A percentile compares a stretch with the other conserved stretches of the same genome.
phyloP scores from a whole-genome alignment of 2,888 invertebrate genomes.

The Erannis defoliaria region DNA sequence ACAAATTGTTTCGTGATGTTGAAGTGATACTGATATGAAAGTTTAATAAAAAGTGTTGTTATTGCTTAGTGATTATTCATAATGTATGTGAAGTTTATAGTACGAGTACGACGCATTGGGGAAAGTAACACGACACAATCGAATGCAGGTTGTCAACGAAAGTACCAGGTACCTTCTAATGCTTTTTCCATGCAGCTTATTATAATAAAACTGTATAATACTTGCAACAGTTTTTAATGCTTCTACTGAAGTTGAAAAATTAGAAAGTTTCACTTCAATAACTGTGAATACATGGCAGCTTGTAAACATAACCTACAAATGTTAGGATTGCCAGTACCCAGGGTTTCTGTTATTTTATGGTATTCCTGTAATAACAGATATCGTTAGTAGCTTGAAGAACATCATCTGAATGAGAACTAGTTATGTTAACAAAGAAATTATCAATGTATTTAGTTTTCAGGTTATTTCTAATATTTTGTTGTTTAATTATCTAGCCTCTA shows the following conservation, averaged over 20 bases:
- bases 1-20: constrained; percentile 58
- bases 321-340: constrained; percentile 37
- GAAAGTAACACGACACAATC: constrained; percentile 70
- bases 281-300: constrained; percentile 61
- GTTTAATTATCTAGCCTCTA: too few relatives aligned
- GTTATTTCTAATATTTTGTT: not conserved
- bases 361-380: constrained; percentile 21
- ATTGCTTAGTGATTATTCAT: constrained; percentile 51
- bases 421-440: too few relatives aligned
- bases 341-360: constrained; percentile 10
- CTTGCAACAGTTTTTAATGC: not conserved
- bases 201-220: not conserved
- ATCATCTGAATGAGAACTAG: not conserved
- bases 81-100: constrained; percentile 59
- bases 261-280: constrained; percentile 29
- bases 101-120: constrained; percentile 46
- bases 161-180: constrained; percentile 53
- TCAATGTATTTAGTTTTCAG: too few relatives aligned
- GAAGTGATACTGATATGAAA: constrained; percentile 58
- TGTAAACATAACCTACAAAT: constrained; percentile 84
- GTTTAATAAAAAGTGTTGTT: constrained; percentile 55
- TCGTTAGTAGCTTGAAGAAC: not conserved
- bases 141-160: constrained; percentile 70
- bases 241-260: not conserved
- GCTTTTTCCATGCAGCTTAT: constrained; percentile 17